Conservation (phyloP, 2,888 invertebrate genomes). For the Brenthis daphne region DNA sequence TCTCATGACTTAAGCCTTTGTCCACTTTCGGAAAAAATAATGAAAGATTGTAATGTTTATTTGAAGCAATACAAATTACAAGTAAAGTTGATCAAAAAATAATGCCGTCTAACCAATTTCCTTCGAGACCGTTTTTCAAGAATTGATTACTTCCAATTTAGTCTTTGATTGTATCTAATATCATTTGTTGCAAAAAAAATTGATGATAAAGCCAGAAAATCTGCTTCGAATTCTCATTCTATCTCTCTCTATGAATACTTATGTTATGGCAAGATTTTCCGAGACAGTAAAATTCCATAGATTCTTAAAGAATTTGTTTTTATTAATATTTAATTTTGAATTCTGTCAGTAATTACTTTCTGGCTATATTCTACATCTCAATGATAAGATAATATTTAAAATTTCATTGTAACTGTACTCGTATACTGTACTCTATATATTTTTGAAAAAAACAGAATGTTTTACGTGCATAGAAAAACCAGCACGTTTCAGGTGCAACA, state of each 20-base stretch:
- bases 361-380: background rate
- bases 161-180: conserved; percentile 31
- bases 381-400: no score
- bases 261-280: background rate
- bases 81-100: conserved; percentile 39
- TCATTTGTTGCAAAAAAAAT: conserved; percentile 20
- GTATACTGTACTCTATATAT: no score
- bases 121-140: conserved; percentile 26
- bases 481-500: no score
- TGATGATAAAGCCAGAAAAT: conserved; percentile 12
- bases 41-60: background rate
- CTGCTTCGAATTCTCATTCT: conserved; percentile 1
- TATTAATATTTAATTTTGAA: background rate
- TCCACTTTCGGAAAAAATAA: no score
- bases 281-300: background rate
- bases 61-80: conserved; percentile 26
- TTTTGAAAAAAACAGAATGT: no score
- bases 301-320: background rate
- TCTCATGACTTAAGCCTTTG: background rate
- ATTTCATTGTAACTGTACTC: no score
- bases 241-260: conserved; percentile 8
- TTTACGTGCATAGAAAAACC: no score
- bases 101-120: conserved; percentile 35
- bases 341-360: background rate
- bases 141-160: conserved; percentile 31